Conservation (phyloP, 2,113 vertebrate species). For the Ammodramus savannarum region DNA sequence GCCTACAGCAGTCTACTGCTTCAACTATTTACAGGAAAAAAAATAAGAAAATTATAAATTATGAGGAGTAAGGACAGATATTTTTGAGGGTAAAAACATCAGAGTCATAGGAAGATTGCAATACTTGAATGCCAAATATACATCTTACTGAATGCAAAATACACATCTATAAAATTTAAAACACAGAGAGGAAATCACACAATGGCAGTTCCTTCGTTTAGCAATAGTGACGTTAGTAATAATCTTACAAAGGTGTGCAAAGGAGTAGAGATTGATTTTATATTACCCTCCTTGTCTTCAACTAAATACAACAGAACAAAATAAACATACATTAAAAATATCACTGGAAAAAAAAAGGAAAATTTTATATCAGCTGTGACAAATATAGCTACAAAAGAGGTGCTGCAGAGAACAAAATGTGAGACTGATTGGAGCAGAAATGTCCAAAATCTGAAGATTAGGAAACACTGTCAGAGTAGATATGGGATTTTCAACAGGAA, state of each 20-base stretch:
- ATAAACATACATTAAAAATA: not conserved
- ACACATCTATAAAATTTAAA: not conserved
- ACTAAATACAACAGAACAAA: not conserved
- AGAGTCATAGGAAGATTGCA: not conserved
- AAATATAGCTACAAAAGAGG: not conserved
- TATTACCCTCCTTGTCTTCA: not conserved
- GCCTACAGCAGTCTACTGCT: not conserved
- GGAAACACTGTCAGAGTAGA: not conserved
- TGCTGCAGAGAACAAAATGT: fast-evolving
- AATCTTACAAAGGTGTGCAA: not conserved
- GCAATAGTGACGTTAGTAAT: not conserved
- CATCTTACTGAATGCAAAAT: not conserved
- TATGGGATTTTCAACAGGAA: not conserved
- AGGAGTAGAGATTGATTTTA: not conserved
- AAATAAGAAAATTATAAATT: not conserved
- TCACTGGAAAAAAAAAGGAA: not conserved
- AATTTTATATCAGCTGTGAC: not conserved
- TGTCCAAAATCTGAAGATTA: not conserved
- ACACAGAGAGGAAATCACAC: not conserved
- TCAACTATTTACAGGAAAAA: not conserved
- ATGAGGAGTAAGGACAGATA: not conserved
- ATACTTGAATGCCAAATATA: not conserved
- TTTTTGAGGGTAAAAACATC: not conserved
- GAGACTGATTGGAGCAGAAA: not conserved
- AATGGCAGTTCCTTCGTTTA: not conserved